Evolutionary conservation across 2,888 invertebrate genomes (phyloP).

Genomic region (Galerucella pusilla): DNA sequence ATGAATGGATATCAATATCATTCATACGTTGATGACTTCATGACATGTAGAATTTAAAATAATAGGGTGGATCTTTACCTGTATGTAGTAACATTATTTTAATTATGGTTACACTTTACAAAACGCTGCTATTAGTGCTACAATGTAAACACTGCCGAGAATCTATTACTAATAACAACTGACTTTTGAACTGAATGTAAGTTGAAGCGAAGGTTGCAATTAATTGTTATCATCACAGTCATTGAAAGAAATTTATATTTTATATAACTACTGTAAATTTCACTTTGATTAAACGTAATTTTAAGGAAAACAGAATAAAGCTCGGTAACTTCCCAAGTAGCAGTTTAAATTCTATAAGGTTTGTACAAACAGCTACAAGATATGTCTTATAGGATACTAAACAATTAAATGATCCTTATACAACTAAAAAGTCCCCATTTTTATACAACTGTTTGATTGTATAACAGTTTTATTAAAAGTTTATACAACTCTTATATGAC

Average conservation of each 20-base stretch:
- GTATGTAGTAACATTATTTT: background rate
- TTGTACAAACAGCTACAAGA: too few species aligned
- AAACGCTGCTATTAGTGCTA: background rate
- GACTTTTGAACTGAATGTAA: background rate
- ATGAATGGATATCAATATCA: conserved; percentile 62
- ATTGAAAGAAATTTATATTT: too few species aligned
- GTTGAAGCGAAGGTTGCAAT: background rate
- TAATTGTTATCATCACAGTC: background rate
- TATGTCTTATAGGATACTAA: too few species aligned
- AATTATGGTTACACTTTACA: background rate
- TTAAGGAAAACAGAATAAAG: too few species aligned
- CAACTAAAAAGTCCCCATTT: too few species aligned
- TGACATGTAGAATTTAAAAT: conserved; percentile 37
- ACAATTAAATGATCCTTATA: too few species aligned
- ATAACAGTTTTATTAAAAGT: too few species aligned
- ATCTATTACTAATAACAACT: background rate
- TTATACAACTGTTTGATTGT: too few species aligned
- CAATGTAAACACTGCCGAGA: background rate
- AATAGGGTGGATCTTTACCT: background rate
- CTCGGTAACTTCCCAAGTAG: too few species aligned
- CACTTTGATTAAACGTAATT: background rate
- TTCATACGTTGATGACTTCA: conserved; percentile 55
- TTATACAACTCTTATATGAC: too few species aligned
- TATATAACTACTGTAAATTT: background rate
- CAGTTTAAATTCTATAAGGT: too few species aligned